Evolutionary conservation across 2,888 invertebrate species (phyloP).

Genomic region (Conomelus anceps): DNA sequence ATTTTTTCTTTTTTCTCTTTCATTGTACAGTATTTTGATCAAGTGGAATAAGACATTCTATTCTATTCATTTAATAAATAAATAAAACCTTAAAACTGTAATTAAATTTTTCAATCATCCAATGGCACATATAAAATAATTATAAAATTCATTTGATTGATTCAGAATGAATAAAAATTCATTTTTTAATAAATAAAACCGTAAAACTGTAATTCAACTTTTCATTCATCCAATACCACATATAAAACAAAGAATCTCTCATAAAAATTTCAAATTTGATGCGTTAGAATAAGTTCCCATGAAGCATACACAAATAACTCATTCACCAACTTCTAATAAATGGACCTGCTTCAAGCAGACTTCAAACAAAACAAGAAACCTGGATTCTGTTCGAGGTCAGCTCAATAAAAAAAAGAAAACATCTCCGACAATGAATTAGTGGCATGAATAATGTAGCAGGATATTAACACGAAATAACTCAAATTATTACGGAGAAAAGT

Average conservation of each 20-base stretch:
- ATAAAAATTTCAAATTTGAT: neutral
- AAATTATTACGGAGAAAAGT: neutral
- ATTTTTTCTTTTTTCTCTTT: too few species aligned
- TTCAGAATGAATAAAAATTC: too few species aligned
- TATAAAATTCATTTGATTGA: too few species aligned
- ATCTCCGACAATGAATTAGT: neutral
- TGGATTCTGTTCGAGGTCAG: neutral
- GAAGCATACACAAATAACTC: neutral
- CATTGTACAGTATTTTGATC: too few species aligned
- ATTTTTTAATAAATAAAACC: too few species aligned
- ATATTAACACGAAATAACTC: neutral
- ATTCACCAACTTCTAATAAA: neutral
- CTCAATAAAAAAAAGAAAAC: neutral
- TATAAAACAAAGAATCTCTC: neutral
- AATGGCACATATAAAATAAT: too few species aligned
- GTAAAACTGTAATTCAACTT: too few species aligned
- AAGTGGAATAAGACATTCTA: too few species aligned
- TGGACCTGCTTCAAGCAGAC: neutral
- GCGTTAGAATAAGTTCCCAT: neutral
- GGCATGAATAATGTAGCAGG: neutral
- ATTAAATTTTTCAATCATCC: too few species aligned
- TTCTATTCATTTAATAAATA: too few species aligned
- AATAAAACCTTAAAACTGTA: too few species aligned
- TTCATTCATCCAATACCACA: neutral
- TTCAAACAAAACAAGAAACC: neutral